Evolutionary conservation across 2,797 vertebrate genomes (phyloP).

Genomic region (Myiotriccus ornatus): DNA sequence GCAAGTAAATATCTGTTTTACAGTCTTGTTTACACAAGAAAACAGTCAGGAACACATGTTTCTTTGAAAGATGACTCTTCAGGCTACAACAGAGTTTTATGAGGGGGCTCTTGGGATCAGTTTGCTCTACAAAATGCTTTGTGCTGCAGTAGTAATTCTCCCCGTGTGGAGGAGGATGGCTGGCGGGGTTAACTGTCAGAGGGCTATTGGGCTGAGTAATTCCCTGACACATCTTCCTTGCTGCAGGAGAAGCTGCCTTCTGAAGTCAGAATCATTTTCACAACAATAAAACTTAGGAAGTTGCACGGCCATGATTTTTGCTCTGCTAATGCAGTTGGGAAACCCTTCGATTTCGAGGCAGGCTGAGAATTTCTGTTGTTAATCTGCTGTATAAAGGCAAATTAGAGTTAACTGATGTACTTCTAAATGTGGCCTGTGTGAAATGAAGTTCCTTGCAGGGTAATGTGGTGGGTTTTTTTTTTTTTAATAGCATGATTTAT

Average conservation of each 20-base stretch:
- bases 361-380: background rate
- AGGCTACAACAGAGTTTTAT: background rate
- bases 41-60: background rate
- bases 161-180: background rate
- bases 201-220: background rate
- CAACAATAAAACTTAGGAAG: background rate
- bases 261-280: background rate
- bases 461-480: background rate
- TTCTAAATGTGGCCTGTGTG: background rate
- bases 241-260: background rate
- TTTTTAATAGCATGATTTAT: background rate
- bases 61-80: constrained; percentile 16
- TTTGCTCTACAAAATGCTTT: background rate
- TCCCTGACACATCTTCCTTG: background rate
- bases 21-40: background rate
- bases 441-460: background rate
- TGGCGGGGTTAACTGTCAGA: background rate
- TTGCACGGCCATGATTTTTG: background rate
- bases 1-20: background rate
- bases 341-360: background rate
- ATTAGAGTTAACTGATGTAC: background rate
- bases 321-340: background rate
- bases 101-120: background rate
- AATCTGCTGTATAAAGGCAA: background rate
- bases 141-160: background rate